These are phyloP conservation scores for Erpornis zantholeuca DNA, from an alignment of 2,113 vertebrate species.

Conservation along the genomic window DNA sequence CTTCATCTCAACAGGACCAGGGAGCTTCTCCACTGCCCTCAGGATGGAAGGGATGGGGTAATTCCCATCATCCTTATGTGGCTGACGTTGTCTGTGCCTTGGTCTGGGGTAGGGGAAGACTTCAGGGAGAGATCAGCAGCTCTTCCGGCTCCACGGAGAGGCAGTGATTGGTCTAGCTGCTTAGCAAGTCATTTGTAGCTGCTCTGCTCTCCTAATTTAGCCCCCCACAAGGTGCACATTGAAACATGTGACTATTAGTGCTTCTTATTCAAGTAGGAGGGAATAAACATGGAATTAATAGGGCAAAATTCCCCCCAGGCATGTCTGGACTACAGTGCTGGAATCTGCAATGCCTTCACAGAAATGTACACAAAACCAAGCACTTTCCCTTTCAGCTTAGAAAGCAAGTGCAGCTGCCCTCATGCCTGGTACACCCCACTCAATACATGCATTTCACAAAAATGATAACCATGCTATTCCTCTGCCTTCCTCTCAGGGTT, in stretches of 20 bases:
- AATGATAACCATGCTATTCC: not conserved
- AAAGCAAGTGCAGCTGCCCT: not conserved
- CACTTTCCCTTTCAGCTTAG: not conserved
- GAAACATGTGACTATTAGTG: not conserved
- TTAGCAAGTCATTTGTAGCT: not conserved
- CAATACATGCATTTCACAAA: not conserved
- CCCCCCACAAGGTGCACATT: not conserved
- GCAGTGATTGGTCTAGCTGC: not conserved
- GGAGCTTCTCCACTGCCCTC: not conserved
- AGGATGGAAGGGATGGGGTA: not conserved
- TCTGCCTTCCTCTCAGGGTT: not conserved
- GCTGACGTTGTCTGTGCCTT: not conserved
- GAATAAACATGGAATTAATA: not conserved
- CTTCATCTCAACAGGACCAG: not conserved
- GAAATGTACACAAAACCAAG: not conserved
- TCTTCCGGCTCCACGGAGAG: not conserved
- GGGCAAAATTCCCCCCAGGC: not conserved
- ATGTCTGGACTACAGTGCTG: not conserved
- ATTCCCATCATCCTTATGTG: not conserved
- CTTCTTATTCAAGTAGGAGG: not conserved
- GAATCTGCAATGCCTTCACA: not conserved
- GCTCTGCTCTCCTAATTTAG: not conserved
- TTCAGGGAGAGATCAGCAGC: not conserved
- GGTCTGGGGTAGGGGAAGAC: too few species aligned
- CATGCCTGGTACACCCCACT: accelerated